Conservation (phyloP, 2,113 vertebrate species). For the Myxocyprinus asiaticus region DNA sequence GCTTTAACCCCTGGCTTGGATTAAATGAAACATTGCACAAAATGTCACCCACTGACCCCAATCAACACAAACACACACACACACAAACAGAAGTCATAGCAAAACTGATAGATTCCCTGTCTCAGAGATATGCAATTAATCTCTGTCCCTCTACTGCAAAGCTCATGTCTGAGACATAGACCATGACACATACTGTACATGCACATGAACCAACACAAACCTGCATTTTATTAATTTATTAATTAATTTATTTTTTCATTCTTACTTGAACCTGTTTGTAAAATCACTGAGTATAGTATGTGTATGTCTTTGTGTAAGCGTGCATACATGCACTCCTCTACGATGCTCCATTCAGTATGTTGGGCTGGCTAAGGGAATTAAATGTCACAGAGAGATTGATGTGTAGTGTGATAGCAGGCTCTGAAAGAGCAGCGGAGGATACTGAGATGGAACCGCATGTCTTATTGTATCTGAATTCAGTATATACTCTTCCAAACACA, state of each 20-base stretch:
- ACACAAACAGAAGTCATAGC: background rate
- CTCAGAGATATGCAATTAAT: background rate
- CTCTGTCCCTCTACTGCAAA: background rate
- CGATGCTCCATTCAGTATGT: conserved; percentile 51
- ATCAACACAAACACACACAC: background rate
- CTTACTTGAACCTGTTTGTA: background rate
- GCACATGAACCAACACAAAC: background rate
- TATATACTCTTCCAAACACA: conserved; percentile 31
- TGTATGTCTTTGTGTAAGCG: conserved; percentile 22
- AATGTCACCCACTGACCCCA: background rate
- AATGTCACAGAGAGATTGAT: conserved; percentile 77
- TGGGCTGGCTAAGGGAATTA: conserved; percentile 70
- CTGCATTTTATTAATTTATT: background rate
- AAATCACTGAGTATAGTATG: background rate
- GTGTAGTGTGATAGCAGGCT: conserved; percentile 68
- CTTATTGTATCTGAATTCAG: conserved; percentile 43
- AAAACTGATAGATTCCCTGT: conserved; percentile 9
- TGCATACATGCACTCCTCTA: conserved; percentile 35
- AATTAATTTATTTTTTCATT: too few species aligned
- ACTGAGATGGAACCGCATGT: conserved; percentile 51
- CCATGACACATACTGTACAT: background rate
- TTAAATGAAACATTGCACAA: conserved; percentile 1
- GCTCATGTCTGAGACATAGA: background rate
- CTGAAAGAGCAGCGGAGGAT: conserved; percentile 58
- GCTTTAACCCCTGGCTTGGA: background rate